Percentiles rank a stretch among this genome's conserved stretches.
Conservation (phyloP, 2,888 invertebrate genomes). For the Diogma glabrata region DNA sequence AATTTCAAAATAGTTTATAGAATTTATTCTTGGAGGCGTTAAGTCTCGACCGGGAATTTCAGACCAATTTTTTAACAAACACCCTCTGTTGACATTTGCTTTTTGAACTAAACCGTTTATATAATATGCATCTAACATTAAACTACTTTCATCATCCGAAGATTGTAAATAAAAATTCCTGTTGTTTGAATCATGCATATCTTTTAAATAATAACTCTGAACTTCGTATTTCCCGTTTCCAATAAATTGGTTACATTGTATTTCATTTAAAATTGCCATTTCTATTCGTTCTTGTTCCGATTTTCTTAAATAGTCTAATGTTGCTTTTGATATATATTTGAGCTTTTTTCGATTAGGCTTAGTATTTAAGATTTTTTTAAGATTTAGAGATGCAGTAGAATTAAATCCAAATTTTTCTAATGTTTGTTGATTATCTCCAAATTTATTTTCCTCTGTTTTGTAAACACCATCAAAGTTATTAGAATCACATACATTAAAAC, state of each 20-base stretch:
- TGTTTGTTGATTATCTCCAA: slow-evolving; percentile 37
- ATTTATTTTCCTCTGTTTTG: slow-evolving; percentile 17
- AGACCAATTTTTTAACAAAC: slow-evolving; percentile 48
- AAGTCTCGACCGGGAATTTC: slow-evolving; percentile 50
- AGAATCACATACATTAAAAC: slow-evolving; percentile 13
- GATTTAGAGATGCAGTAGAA: slow-evolving; percentile 6
- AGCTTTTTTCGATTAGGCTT: background rate
- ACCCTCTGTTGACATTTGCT: slow-evolving; percentile 34
- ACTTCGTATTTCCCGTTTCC: slow-evolving; percentile 9
- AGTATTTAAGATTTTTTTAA: background rate
- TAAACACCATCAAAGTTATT: background rate
- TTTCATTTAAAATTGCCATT: background rate
- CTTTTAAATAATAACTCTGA: slow-evolving; percentile 11
- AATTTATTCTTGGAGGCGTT: slow-evolving; percentile 44
- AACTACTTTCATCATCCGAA: slow-evolving; percentile 23
- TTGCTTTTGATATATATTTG: background rate
- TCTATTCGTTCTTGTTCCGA: background rate
- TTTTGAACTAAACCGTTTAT: slow-evolving; percentile 38
- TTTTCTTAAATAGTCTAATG: background rate
- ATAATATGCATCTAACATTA: slow-evolving; percentile 35
- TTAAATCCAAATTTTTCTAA: slow-evolving; percentile 52
- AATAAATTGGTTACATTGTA: too few relatives aligned
- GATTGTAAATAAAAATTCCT: slow-evolving; percentile 13
- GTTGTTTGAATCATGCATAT: background rate
- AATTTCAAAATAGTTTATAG: too few relatives aligned